phyloP scores from a whole-genome alignment of 1,140 invertebrate genomes.

The Hestina assimilis region DNA sequence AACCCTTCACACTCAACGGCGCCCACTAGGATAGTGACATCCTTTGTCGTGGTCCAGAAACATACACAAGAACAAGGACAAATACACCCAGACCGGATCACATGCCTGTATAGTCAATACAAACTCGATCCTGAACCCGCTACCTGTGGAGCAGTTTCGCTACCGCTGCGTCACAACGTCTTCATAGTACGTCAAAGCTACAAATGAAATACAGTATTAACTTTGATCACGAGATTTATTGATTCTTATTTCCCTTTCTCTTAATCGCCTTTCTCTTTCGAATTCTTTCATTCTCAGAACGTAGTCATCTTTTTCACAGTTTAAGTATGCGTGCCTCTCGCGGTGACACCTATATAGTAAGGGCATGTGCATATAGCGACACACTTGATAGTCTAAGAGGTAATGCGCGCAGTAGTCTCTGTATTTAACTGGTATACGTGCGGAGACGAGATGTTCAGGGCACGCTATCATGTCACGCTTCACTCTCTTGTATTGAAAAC shows the following conservation, averaged over 20 bases:
- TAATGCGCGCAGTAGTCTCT: constrained; percentile 94
- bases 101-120: too few species aligned
- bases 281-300: constrained; percentile 93
- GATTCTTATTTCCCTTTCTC: constrained; percentile 41
- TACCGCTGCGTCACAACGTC: too few species aligned
- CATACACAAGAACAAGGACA: too few species aligned
- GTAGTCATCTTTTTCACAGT: constrained; percentile 90
- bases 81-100: too few species aligned
- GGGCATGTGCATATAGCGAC: constrained; percentile 84
- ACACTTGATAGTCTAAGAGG: constrained; percentile 83
- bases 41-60: too few species aligned
- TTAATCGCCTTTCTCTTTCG: constrained; percentile 91
- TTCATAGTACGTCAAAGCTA: too few species aligned
- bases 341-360: constrained; percentile 83
- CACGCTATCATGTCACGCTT: constrained; percentile 87
- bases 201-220: too few species aligned
- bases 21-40: too few species aligned
- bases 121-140: too few species aligned
- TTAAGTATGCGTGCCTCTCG: constrained; percentile 85
- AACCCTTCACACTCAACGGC: too few species aligned
- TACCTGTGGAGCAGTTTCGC: too few species aligned
- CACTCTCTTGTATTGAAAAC: constrained; percentile 80
- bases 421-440: constrained; percentile 82
- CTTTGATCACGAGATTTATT: background rate
- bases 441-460: constrained; percentile 88